phyloP scores from a whole-genome alignment of 2,888 invertebrate genomes.

The Mactromeris polynyma region DNA sequence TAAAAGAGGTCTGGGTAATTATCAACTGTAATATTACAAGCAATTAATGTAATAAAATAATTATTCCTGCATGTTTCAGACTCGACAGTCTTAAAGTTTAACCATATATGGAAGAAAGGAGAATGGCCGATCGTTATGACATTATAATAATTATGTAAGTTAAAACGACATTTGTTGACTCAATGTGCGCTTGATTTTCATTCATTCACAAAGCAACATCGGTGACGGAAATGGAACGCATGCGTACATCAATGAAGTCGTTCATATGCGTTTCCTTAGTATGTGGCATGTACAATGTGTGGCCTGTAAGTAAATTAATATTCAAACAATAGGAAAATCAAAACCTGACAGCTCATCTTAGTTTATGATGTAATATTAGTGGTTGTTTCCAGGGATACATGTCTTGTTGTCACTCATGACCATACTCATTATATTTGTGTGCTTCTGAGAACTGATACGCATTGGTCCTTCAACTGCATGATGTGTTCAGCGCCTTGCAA shows the following conservation, averaged over 20 bases:
- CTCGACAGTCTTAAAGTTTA: conserved; percentile 22
- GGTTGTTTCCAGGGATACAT: neutral
- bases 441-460: neutral
- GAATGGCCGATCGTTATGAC: conserved; percentile 3
- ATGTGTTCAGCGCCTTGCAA: too few species aligned
- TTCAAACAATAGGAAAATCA: neutral
- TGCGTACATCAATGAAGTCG: neutral
- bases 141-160: conserved; percentile 16
- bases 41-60: conserved; percentile 51
- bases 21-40: conserved; percentile 42
- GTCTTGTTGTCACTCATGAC: neutral
- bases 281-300: neutral
- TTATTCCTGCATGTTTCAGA: conserved; percentile 24
- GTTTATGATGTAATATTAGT: neutral
- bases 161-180: neutral
- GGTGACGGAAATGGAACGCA: conserved; percentile 10
- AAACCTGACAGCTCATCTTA: neutral
- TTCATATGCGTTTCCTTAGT: conserved; percentile 4
- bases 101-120: conserved; percentile 21
- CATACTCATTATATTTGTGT: neutral
- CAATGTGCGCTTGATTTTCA: neutral
- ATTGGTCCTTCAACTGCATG: too few species aligned
- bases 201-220: neutral
- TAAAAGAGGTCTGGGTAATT: conserved; percentile 39
- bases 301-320: neutral